A percentile compares a stretch with the other conserved stretches of the same genome.
These are phyloP conservation scores for Agrypnus murinus DNA, from an alignment of 2,888 invertebrate genomes.

Conservation along the genomic window DNA sequence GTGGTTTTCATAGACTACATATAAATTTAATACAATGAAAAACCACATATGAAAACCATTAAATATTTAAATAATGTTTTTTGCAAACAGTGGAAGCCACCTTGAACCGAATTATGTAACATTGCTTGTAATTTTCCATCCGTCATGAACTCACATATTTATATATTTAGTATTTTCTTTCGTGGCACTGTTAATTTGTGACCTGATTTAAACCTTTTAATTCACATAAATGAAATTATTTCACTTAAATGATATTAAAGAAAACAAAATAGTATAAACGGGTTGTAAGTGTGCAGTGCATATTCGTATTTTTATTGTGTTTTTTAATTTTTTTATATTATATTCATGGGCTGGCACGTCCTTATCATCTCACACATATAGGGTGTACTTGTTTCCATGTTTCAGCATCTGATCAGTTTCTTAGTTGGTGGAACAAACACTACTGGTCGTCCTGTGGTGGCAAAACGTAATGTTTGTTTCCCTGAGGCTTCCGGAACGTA, in stretches of 20 bases:
- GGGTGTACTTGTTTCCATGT: constrained; percentile 70
- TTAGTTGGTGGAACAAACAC: constrained; percentile 59
- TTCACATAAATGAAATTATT: background rate
- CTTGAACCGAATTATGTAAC: constrained; percentile 30
- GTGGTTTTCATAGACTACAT: too few relatives aligned
- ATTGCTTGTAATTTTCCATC: constrained; percentile 10
- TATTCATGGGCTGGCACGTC: constrained; percentile 58
- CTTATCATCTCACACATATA: constrained; percentile 68
- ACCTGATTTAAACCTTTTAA: background rate
- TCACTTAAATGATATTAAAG: background rate
- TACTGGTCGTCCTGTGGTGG: constrained; percentile 59
- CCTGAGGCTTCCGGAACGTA: constrained; percentile 56
- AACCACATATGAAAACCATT: too few relatives aligned
- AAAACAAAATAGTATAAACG: background rate
- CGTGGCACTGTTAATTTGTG: constrained; percentile 25
- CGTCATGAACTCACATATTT: constrained; percentile 15
- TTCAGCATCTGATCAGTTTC: constrained; percentile 63
- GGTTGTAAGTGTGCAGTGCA: constrained; percentile 16
- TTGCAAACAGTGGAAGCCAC: constrained; percentile 14
- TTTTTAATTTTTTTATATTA: constrained; percentile 42
- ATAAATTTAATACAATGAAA: too few relatives aligned
- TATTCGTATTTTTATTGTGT: constrained; percentile 16
- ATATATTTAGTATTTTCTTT: constrained; percentile 7
- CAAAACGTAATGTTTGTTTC: constrained; percentile 58
- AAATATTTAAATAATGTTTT: background rate